Evolutionary conservation across 2,888 invertebrate genomes (phyloP), one percentile per base, ranked within the genome.

Genomic region (Cephus pulcher): DNA sequence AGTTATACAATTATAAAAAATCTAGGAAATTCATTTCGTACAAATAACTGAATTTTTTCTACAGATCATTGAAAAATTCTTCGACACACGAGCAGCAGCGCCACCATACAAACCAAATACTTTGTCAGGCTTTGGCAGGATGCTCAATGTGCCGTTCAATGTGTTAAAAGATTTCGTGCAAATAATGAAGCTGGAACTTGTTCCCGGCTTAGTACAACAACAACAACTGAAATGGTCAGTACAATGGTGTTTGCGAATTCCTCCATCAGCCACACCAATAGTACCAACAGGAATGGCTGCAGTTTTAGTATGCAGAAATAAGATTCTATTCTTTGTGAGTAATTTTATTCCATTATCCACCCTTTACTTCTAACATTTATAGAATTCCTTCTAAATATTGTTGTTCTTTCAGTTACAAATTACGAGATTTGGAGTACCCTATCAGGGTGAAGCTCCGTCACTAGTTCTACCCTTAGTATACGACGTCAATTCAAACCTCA

Each of bases 131-230:
- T 98, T 98, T 93, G 95, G 96, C 79, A 95, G 95, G 80, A 95
- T 97, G 91, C 93, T 98, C 88, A 96, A 96, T 89, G 96, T 97
- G 75, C 97, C 98, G 6, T 94, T 95, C 35, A 96, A 96, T 84
- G 97, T 98, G 78, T 94, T 98, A 79, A 97, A 97, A 88, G 98
- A 98, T 92, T 97, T 98, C 89, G 95, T 98, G 85, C 96, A 98
- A 91, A 95, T 98, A 78, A 96, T 97, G 95, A 93, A 94, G 34
- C 85, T 95, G 73, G 95, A 95, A 84, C 86, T 95, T 87, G 93
- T 94, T 84, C 94, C 95, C 0, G 93, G 93, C 15, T 88, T 95
- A 15, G 93, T 93, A 3, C 94, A 94, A 80, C 93, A 93, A 78
- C 94, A 94, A 79, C 95, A 94, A 77, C 93, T 95, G 84, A 97